A percentile compares a stretch with the other conserved stretches of the same genome.
These are phyloP conservation scores for Trichoplusia ni DNA, from an alignment of 1,140 invertebrate genomes.

Conservation along the genomic window DNA sequence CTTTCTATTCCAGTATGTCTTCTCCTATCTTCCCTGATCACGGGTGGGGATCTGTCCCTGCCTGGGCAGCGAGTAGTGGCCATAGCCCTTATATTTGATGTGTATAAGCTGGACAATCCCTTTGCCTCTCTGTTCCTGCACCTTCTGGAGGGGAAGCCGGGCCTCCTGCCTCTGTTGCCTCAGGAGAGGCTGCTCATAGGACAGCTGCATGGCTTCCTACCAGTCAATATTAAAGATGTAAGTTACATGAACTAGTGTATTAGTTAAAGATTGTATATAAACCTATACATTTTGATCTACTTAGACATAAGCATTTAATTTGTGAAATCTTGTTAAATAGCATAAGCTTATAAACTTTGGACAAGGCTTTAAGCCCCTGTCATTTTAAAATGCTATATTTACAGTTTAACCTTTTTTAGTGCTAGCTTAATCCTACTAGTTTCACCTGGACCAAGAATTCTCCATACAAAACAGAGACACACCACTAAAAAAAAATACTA, in stretches of 20 bases:
- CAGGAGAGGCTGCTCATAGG: constrained; percentile 76
- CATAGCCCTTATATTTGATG: constrained; percentile 87
- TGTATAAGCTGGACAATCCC: constrained; percentile 85
- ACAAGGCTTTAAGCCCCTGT: too few relatives aligned
- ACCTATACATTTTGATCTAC: too few relatives aligned
- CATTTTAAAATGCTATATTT: too few relatives aligned
- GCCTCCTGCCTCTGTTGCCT: constrained; percentile 60
- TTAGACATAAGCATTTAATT: too few relatives aligned
- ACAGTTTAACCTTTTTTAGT: too few relatives aligned
- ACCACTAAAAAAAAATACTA: too few relatives aligned
- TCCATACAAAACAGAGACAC: too few relatives aligned
- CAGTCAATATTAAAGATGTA: constrained; percentile 75
- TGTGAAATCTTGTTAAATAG: too few relatives aligned
- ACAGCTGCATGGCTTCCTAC: constrained; percentile 67
- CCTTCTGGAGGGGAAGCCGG: constrained; percentile 73
- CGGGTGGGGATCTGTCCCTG: constrained; percentile 73
- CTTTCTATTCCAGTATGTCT: constrained; percentile 70
- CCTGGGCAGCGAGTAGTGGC: constrained; percentile 87
- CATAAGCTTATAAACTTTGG: too few relatives aligned
- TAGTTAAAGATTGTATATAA: too few relatives aligned
- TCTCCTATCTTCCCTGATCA: constrained; percentile 74
- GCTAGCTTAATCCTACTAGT: too few relatives aligned
- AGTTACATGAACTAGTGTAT: constrained; percentile 40
- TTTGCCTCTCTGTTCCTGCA: constrained; percentile 76
- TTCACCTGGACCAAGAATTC: too few relatives aligned